A percentile compares a stretch with the other conserved stretches of the same genome.
Evolutionary conservation across 2,797 vertebrate species (phyloP).

Genomic region (Limosa lapponica): DNA sequence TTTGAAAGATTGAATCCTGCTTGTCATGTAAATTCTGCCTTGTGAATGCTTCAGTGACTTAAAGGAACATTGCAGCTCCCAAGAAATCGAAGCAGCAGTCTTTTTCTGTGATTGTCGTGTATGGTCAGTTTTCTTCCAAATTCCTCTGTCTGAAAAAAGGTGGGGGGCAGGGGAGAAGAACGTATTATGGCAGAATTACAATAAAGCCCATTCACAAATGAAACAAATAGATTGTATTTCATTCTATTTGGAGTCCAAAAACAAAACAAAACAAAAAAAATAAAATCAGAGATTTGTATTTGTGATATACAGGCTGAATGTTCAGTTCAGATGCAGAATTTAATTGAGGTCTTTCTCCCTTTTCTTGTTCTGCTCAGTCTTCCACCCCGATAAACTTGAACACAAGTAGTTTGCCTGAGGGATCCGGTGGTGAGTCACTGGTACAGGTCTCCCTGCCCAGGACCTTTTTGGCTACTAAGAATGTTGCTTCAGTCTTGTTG

Average conservation of each 20-base stretch:
- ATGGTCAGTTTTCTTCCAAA: not conserved
- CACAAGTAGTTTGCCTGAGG: not conserved
- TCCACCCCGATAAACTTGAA: not conserved
- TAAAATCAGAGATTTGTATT: not conserved
- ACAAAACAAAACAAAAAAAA: no score
- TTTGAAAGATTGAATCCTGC: conserved; percentile 43
- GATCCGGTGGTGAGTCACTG: not conserved
- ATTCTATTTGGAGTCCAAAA: rapidly evolving
- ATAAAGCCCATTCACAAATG: not conserved
- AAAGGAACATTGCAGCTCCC: not conserved
- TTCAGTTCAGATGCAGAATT: not conserved
- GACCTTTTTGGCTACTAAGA: not conserved
- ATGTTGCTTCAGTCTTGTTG: not conserved
- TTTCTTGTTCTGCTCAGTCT: not conserved
- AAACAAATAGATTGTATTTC: not conserved
- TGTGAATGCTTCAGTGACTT: not conserved
- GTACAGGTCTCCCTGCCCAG: not conserved
- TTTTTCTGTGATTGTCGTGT: not conserved
- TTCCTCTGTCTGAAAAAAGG: not conserved
- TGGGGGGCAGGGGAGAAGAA: rapidly evolving
- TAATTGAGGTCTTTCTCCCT: not conserved
- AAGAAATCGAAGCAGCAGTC: not conserved
- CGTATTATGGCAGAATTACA: not conserved
- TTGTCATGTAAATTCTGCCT: conserved; percentile 58
- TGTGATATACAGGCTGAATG: not conserved